Evolutionary conservation across 2,113 vertebrate genomes (phyloP).

Genomic region (Connochaetes taurinus): DNA sequence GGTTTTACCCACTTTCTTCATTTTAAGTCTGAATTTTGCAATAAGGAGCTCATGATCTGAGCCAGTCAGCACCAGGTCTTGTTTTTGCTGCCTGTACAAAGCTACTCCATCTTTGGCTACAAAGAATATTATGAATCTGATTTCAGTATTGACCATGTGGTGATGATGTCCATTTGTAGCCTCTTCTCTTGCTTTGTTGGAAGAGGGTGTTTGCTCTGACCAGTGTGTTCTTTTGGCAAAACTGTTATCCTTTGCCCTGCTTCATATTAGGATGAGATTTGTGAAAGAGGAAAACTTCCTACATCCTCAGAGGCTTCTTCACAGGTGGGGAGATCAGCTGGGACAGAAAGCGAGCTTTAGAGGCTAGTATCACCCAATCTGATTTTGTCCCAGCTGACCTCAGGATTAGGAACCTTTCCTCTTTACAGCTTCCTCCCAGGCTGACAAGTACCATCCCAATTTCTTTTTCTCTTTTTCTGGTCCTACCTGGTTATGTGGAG

Average conservation of each 20-base stretch:
- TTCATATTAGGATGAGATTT: background rate
- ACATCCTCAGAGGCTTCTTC: background rate
- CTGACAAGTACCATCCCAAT: background rate
- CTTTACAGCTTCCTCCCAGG: background rate
- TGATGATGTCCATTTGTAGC: background rate
- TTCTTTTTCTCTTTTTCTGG: background rate
- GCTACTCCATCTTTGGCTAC: background rate
- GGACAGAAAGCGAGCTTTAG: background rate
- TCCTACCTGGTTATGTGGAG: background rate
- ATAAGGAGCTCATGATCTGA: background rate
- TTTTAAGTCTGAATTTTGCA: background rate
- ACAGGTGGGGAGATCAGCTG: background rate
- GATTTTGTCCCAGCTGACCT: background rate
- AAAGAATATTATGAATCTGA: background rate
- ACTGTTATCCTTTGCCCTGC: background rate
- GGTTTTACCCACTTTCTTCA: background rate
- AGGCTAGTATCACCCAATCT: background rate
- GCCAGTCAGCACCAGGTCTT: background rate
- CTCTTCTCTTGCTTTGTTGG: background rate
- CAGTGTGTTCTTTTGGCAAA: background rate
- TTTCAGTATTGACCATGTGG: background rate
- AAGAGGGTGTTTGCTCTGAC: background rate
- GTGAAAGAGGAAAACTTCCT: background rate
- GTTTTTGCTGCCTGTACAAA: background rate
- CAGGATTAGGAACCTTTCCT: background rate